Conservation (phyloP, 2,113 vertebrate species). For the Glareola pratincola region DNA sequence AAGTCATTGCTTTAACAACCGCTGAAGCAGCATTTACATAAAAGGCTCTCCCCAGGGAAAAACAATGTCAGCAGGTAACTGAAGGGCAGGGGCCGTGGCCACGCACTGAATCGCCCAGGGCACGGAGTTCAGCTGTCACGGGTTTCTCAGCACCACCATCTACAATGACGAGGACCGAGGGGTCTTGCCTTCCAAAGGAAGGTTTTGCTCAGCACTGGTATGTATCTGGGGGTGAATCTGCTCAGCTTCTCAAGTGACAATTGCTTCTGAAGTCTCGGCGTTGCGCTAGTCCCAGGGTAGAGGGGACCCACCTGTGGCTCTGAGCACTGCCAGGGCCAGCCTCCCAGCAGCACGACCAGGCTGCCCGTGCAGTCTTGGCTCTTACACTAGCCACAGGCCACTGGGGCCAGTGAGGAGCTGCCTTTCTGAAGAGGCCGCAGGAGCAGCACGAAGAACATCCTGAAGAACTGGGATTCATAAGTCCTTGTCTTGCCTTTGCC, state of each 20-base stretch:
- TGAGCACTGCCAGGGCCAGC: background rate
- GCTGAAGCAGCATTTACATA: background rate
- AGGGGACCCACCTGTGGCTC: accelerated
- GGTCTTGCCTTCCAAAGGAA: background rate
- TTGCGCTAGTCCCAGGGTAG: background rate
- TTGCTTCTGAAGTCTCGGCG: background rate
- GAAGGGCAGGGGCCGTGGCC: background rate
- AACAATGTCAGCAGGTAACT: background rate
- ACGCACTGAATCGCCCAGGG: background rate
- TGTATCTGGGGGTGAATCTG: background rate
- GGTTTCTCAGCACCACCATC: background rate
- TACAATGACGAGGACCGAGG: background rate
- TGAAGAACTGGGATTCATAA: background rate
- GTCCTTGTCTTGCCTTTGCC: background rate
- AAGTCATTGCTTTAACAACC: background rate
- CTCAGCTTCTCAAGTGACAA: background rate
- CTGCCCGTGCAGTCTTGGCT: background rate
- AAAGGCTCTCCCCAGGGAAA: background rate
- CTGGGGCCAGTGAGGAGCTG: background rate
- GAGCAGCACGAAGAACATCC: background rate
- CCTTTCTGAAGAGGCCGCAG: accelerated
- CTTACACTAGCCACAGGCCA: background rate
- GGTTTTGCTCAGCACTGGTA: background rate
- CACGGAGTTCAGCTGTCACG: background rate
- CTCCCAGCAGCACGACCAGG: accelerated